phyloP scores from a whole-genome alignment of 2,113 vertebrate species.

The Mustela lutreola region DNA sequence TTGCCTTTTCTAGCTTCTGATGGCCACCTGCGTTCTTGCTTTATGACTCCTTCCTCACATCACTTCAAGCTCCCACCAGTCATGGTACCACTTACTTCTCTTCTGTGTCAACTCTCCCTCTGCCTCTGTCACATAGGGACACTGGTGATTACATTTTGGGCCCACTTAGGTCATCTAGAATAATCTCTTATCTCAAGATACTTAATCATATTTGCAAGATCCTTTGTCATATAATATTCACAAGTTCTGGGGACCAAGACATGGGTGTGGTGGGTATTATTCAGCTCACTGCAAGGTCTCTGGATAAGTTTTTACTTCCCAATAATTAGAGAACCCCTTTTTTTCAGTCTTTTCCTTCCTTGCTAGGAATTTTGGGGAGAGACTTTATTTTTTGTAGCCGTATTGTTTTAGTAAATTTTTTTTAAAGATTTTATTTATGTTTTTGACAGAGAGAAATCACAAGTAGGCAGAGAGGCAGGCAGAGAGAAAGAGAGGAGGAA shows the following conservation, averaged over 20 bases:
- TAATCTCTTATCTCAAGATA: neutral
- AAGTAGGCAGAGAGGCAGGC: too few species aligned
- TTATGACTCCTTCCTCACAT: neutral
- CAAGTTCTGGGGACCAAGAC: neutral
- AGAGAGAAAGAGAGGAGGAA: too few species aligned
- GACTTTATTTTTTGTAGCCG: neutral
- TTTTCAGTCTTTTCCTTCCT: neutral
- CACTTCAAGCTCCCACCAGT: neutral
- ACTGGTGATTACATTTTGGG: neutral
- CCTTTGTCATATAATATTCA: neutral
- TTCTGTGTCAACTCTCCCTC: neutral
- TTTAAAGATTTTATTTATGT: neutral
- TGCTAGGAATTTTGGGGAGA: neutral
- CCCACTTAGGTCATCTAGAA: neutral
- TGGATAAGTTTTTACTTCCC: slow-evolving; percentile 23
- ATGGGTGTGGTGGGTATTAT: neutral
- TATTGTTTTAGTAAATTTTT: neutral
- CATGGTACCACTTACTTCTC: neutral
- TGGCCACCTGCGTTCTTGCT: neutral
- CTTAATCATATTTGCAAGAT: neutral
- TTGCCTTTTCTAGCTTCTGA: neutral
- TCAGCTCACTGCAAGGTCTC: neutral
- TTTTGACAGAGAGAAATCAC: too few species aligned
- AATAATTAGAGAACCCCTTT: neutral
- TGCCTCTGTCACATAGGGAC: neutral